Conservation (phyloP, 2,888 invertebrate genomes). For the Rambutsinella grinnellia region DNA sequence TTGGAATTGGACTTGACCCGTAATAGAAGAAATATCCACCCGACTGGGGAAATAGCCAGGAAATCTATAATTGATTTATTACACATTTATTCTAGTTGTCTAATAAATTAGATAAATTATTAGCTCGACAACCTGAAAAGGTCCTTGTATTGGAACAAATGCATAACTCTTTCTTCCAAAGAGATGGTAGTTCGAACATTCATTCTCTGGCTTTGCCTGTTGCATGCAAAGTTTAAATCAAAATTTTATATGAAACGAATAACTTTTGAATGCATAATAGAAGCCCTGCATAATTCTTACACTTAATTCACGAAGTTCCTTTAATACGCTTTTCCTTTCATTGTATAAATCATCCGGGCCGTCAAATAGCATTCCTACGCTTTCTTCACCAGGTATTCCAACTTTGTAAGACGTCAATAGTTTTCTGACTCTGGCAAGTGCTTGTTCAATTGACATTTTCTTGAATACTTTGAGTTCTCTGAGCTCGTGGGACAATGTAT, state of each 20-base stretch:
- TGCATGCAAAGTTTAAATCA: too few species aligned
- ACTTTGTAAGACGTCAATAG: constrained; percentile 13
- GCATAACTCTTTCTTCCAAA: too few species aligned
- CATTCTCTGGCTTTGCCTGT: too few species aligned
- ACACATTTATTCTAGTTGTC: not conserved
- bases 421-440: not conserved
- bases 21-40: constrained; percentile 55
- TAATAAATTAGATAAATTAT: not conserved
- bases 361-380: not conserved
- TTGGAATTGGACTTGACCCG: constrained; percentile 54
- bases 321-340: not conserved
- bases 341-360: constrained; percentile 23
- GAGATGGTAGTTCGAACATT: too few species aligned
- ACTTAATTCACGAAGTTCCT: not conserved
- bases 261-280: too few species aligned
- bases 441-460: not conserved
- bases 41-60: constrained; percentile 50
- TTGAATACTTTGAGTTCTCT: not conserved
- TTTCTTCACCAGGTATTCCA: constrained; percentile 20
- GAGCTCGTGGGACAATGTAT: not conserved
- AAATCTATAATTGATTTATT: constrained; percentile 4
- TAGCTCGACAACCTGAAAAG: not conserved
- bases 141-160: not conserved
- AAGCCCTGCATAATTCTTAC: too few species aligned
- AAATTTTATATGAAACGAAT: too few species aligned